Evolutionary conservation across 2,888 invertebrate species (phyloP), one percentile per base, ranked within the genome.

Genomic region (Cremastinae sp.): DNA sequence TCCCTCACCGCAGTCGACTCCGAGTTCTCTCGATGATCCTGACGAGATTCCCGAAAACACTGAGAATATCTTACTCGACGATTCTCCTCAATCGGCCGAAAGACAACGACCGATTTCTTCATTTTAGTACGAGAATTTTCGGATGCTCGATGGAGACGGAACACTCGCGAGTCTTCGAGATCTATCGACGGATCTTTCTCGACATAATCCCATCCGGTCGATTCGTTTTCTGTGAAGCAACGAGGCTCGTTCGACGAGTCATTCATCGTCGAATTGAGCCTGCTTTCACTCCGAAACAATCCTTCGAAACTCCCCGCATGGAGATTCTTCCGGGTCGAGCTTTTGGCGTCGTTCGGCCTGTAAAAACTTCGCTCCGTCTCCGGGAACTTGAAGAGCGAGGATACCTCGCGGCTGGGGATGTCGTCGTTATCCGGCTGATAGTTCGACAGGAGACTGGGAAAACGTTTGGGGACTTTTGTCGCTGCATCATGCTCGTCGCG

Each of bases 71-170:
- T 14, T 28, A n/a, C 38, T 56, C 58, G 38, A 12, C 45, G 53
- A 10, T 8, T 22, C 16, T 53, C 58, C 14, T 20, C 64, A n/a
- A 76, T 76, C 4, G 76, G 73, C 12, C 73, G 34, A 22, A 73
- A 76, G 49, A 76, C 53, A 12, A 70, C 58, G 2, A 76, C 69
- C 0, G 73, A 65, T 49, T 65, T 76, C 16, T 59, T 54, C 12
- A 54, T 0, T 38, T 22, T 43, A 16, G 1, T 45, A 18, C 22
- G 34, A 20, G 5, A 2, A 28, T 28, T 28, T 3, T 28, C 28
- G 28, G 5, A 28, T 3, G 28, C 2, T 28, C 5, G 2, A 28
- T 28, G 28, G 4, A 9, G 41, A 12, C 41, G 41, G 8, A 41
- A 41, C 8, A 12, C 1, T 2, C 41, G 10, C 12, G 41, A 12